Evolutionary conservation across 2,113 vertebrate species (phyloP).

Genomic region (Ibidorhyncha struthersii): DNA sequence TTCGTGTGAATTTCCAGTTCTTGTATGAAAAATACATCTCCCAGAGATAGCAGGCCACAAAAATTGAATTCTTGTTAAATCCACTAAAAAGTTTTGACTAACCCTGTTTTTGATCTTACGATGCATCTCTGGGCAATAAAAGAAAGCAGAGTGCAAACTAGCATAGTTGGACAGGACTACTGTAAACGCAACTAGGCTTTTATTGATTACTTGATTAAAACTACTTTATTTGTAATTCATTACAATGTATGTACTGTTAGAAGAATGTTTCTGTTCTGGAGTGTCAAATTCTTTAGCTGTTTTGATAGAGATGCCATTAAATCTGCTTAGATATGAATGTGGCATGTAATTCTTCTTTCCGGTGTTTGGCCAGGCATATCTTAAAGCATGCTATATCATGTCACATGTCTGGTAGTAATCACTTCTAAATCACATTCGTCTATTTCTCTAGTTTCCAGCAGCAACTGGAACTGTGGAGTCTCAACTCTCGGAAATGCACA

Average conservation of each 20-base stretch:
- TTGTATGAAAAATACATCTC: neutral
- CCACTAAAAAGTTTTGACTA: neutral
- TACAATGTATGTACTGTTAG: neutral
- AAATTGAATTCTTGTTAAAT: neutral
- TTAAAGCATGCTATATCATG: neutral
- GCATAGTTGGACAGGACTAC: neutral
- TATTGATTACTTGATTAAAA: neutral
- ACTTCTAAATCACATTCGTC: constrained; percentile 8
- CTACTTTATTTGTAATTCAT: neutral
- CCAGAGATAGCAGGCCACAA: neutral
- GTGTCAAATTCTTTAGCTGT: neutral
- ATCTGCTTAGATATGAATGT: neutral
- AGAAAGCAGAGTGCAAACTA: neutral
- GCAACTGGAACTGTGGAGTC: constrained; percentile 88
- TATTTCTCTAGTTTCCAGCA: constrained; percentile 82
- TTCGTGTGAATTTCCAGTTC: neutral
- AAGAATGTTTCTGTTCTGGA: neutral
- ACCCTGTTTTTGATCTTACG: neutral
- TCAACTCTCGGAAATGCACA: constrained; percentile 83
- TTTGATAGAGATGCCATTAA: neutral
- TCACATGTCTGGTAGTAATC: neutral
- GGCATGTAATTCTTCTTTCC: neutral
- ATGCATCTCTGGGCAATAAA: neutral
- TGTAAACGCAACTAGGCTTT: neutral
- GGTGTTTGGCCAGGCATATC: neutral